These are phyloP conservation scores for Sericinus montela DNA, from an alignment of 2,888 invertebrate species.

Conservation along the genomic window DNA sequence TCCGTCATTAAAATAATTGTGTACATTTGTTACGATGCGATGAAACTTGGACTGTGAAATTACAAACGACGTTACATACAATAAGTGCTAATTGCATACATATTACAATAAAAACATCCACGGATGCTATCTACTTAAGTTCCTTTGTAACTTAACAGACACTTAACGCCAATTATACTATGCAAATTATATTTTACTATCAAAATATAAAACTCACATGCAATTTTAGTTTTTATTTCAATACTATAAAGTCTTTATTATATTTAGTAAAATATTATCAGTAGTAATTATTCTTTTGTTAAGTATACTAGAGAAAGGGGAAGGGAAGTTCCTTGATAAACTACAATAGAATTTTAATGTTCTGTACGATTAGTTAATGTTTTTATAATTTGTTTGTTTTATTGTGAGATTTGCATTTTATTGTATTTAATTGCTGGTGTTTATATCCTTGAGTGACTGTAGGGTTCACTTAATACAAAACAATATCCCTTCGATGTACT, in stretches of 20 bases:
- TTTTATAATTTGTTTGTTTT: conserved; percentile 76
- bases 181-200: conserved; percentile 30
- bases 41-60: conserved; percentile 51
- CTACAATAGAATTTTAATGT: conserved; percentile 69
- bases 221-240: conserved; percentile 30
- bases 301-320: conserved; percentile 51
- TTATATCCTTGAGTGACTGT: conserved; percentile 39
- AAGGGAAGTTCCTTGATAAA: conserved; percentile 59
- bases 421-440: conserved; percentile 61
- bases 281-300: conserved; percentile 20
- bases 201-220: background rate
- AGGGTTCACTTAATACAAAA: conserved; percentile 14
- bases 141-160: conserved; percentile 71
- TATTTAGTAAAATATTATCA: background rate
- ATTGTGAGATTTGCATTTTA: conserved; percentile 67
- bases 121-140: conserved; percentile 66
- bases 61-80: conserved; percentile 43
- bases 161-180: conserved; percentile 67
- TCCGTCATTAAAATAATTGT: conserved; percentile 50
- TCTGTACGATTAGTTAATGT: conserved; percentile 59
- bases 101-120: conserved; percentile 50
- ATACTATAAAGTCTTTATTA: conserved; percentile 21
- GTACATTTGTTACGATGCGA: conserved; percentile 36
- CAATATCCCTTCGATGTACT: background rate
- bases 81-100: conserved; percentile 62